Percentiles rank a stretch among this genome's conserved stretches.
These are phyloP conservation scores for Cyclina sinensis DNA, from an alignment of 1,140 invertebrate species.

Conservation along the genomic window DNA sequence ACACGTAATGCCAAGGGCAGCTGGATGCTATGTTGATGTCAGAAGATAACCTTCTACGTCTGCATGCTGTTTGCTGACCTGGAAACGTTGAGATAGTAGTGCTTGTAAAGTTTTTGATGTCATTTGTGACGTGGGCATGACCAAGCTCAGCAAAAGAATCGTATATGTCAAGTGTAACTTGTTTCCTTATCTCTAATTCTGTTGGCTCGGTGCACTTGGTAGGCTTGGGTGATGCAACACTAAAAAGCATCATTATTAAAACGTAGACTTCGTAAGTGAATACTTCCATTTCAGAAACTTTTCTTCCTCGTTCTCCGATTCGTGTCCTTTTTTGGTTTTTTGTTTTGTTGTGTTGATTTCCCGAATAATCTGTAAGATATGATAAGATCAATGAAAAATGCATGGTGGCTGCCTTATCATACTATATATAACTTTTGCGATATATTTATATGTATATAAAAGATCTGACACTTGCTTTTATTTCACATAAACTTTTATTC, in stretches of 20 bases:
- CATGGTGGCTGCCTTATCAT: too few species aligned
- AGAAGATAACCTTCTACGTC: background rate
- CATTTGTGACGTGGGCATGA: background rate
- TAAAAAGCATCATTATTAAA: background rate
- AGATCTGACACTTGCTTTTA: too few species aligned
- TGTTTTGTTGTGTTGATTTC: background rate
- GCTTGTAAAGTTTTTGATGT: slow-evolving; percentile 18
- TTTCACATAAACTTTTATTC: too few species aligned
- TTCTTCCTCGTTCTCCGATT: too few species aligned
- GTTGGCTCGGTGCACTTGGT: background rate
- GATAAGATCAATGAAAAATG: background rate
- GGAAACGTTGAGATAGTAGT: background rate
- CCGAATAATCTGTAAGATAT: background rate
- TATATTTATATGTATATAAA: too few species aligned
- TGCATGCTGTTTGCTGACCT: background rate
- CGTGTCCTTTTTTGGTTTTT: too few species aligned
- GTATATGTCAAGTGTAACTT: background rate
- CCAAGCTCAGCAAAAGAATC: slow-evolving; percentile 26
- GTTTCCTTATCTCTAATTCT: background rate
- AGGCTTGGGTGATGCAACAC: background rate
- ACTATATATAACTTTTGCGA: too few species aligned
- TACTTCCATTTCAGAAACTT: background rate
- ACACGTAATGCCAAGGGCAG: slow-evolving; percentile 47
- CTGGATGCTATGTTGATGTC: background rate
- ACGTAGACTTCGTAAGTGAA: background rate